A percentile compares a stretch with the other conserved stretches of the same genome.
phyloP scores from a whole-genome alignment of 2,888 invertebrate species.

The Fabriciana adippe region DNA sequence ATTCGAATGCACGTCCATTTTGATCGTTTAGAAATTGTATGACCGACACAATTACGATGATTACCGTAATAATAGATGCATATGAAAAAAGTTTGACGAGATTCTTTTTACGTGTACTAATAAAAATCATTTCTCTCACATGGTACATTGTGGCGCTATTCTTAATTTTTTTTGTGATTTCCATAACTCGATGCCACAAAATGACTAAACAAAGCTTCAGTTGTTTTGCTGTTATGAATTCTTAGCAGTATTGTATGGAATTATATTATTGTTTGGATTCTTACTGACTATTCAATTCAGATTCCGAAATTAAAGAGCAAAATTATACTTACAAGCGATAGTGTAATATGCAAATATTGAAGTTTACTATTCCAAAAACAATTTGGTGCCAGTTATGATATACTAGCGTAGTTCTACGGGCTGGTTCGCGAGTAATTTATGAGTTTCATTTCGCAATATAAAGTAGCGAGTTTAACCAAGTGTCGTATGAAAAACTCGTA shows the following conservation, averaged over 20 bases:
- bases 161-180: conserved; percentile 30
- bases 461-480: conserved; percentile 66
- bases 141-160: conserved; percentile 47
- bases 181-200: conserved; percentile 30
- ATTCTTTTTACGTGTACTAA: conserved; percentile 48
- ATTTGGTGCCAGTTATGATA: conserved; percentile 34
- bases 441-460: conserved; percentile 76
- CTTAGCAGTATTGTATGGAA: neutral
- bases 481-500: conserved; percentile 74
- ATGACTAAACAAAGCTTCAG: neutral
- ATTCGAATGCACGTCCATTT: neutral
- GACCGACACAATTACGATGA: conserved; percentile 49
- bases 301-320: conserved; percentile 12
- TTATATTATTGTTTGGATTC: conserved; percentile 5
- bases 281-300: conserved; percentile 1
- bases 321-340: conserved; percentile 2
- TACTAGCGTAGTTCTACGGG: conserved; percentile 35
- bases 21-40: conserved; percentile 48
- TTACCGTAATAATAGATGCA: conserved; percentile 42
- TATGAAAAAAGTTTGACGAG: conserved; percentile 48
- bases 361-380: conserved; percentile 19
- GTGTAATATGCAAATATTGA: conserved; percentile 17
- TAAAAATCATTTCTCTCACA: conserved; percentile 57
- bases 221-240: conserved; percentile 8
- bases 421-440: conserved; percentile 63